These are phyloP conservation scores for Maniola hyperantus DNA, from an alignment of 2,888 invertebrate species.

Conservation along the genomic window DNA sequence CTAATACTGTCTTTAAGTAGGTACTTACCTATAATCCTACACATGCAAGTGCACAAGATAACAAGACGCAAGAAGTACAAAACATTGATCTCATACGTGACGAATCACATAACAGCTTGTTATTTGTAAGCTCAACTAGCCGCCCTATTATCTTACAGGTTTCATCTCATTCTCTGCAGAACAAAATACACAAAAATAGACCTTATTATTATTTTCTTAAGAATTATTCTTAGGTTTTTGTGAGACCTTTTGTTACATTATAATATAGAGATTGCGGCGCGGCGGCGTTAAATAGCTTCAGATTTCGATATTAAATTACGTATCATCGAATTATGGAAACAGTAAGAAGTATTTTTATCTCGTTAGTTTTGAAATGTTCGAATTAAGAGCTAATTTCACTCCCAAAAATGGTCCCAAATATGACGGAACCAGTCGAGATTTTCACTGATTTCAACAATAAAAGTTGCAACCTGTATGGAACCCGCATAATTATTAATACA, in stretches of 20 bases:
- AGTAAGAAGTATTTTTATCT: slow-evolving; percentile 6
- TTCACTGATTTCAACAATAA: neutral
- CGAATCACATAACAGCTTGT: slow-evolving; percentile 38
- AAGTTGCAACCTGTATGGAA: too few relatives aligned
- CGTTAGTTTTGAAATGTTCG: neutral
- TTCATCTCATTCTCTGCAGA: slow-evolving; percentile 24
- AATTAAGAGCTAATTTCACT: too few relatives aligned
- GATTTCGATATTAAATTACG: slow-evolving; percentile 35
- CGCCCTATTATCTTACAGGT: slow-evolving; percentile 32
- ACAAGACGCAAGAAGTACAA: slow-evolving; percentile 29
- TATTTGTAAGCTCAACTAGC: slow-evolving; percentile 41
- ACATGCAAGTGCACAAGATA: slow-evolving; percentile 24
- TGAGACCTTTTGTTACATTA: slow-evolving; percentile 20
- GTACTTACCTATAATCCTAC: slow-evolving; percentile 8
- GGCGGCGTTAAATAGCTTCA: slow-evolving; percentile 32
- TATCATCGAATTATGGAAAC: slow-evolving; percentile 21
- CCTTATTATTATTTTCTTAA: neutral
- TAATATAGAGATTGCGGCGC: slow-evolving; percentile 7
- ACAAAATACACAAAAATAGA: neutral
- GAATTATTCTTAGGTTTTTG: neutral
- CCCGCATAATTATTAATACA: too few relatives aligned
- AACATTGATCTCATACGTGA: slow-evolving; percentile 38
- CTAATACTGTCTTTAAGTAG: neutral
- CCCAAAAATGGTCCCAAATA: too few relatives aligned
- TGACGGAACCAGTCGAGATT: neutral